phyloP scores from a whole-genome alignment of 2,797 vertebrate genomes.

The Hippocampus kuda region DNA sequence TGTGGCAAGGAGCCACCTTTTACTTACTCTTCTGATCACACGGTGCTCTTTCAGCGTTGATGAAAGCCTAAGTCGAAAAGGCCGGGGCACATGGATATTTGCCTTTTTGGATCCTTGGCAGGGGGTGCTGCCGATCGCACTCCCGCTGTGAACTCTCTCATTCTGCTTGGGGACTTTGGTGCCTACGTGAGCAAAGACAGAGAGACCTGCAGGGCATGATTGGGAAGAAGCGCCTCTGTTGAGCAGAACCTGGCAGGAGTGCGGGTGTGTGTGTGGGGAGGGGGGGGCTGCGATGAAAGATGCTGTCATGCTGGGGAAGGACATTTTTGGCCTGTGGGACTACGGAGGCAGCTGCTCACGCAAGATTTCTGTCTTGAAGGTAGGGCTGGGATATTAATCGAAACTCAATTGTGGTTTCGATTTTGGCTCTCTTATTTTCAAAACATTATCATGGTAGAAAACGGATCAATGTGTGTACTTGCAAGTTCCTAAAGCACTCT shows the following conservation, averaged over 20 bases:
- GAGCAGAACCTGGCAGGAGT: background rate
- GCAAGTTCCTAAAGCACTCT: too few relatives aligned
- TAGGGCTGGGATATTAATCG: too few relatives aligned
- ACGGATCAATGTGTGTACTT: too few relatives aligned
- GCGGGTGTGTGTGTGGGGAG: background rate
- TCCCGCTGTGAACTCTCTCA: slow-evolving; percentile 38
- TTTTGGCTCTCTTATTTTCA: too few relatives aligned
- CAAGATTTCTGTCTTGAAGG: too few relatives aligned
- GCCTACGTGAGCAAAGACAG: too few relatives aligned
- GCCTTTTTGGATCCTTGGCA: slow-evolving; percentile 10
- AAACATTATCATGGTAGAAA: too few relatives aligned
- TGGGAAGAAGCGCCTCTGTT: background rate
- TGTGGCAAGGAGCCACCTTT: slow-evolving; percentile 9
- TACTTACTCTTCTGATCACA: background rate
- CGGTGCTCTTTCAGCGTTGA: background rate
- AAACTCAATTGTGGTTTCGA: too few relatives aligned
- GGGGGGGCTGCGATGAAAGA: slow-evolving; percentile 15
- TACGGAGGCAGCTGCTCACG: background rate
- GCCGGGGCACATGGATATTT: slow-evolving; percentile 38
- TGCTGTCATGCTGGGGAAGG: background rate
- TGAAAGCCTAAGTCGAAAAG: slow-evolving; percentile 31
- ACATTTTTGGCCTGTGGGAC: background rate
- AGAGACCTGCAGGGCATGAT: background rate
- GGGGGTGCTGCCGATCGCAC: slow-evolving; percentile 6
- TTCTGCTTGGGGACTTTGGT: background rate